Percentiles rank a stretch among this genome's conserved stretches.
Conservation (phyloP, 2,888 invertebrate genomes). For the Sympetrum striolatum region DNA sequence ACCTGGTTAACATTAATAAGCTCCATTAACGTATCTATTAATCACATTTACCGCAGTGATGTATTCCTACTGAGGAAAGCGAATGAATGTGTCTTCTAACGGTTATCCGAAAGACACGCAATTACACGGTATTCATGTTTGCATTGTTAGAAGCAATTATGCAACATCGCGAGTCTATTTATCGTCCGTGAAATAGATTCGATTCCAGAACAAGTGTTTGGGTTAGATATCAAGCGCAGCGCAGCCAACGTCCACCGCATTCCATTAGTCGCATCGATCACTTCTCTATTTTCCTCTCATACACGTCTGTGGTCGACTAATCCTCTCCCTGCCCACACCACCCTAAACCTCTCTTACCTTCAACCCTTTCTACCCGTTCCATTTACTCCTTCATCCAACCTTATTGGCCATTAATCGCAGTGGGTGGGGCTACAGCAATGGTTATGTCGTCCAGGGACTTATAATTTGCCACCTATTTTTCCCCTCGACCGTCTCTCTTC, state of each 20-base stretch:
- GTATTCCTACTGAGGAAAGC: too few species aligned
- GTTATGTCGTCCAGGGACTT: conserved; percentile 42
- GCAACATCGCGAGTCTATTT: too few species aligned
- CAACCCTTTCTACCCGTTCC: conserved; percentile 2
- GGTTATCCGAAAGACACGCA: too few species aligned
- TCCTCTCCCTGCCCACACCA: conserved; percentile 46
- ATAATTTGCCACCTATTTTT: conserved; percentile 44
- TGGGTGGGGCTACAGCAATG: conserved; percentile 44
- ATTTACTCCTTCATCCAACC: conserved; percentile 43
- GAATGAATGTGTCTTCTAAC: too few species aligned
- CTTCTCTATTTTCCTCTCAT: conserved; percentile 36
- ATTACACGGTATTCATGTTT: too few species aligned
- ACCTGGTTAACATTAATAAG: too few species aligned
- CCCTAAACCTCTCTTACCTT: conserved; percentile 46
- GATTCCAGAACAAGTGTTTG: too few species aligned
- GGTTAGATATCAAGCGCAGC: not conserved
- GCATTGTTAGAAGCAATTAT: too few species aligned
- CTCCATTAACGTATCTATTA: too few species aligned
- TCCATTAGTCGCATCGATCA: conserved; percentile 16
- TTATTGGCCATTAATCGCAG: conserved; percentile 44
- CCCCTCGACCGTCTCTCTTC: not conserved
- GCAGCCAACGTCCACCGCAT: conserved; percentile 18
- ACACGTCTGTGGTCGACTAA: conserved; percentile 36
- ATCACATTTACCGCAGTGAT: too few species aligned
- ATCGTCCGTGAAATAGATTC: too few species aligned